These are phyloP conservation scores for Calliopum simillimum DNA, from an alignment of 2,888 invertebrate species.

Conservation along the genomic window DNA sequence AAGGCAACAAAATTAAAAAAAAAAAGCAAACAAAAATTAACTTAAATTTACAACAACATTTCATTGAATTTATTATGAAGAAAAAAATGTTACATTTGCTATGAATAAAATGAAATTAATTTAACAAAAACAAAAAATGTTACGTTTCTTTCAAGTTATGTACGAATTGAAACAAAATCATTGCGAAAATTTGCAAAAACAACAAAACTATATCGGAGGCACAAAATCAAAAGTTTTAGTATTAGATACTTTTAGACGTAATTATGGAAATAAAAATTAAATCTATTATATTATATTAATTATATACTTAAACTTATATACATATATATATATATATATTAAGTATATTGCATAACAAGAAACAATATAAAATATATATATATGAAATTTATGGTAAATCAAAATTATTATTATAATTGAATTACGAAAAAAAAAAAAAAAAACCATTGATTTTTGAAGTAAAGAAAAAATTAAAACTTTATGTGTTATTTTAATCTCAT, in stretches of 20 bases:
- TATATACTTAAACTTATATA: conserved; percentile 32
- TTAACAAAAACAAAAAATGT: conserved; percentile 22
- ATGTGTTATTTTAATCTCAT: conserved; percentile 49
- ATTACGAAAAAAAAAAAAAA: conserved; percentile 32
- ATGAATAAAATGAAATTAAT: conserved; percentile 6
- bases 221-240: conserved; percentile 56
- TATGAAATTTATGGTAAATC: conserved; percentile 28
- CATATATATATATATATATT: conserved; percentile 8
- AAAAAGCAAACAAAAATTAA: conserved; percentile 37
- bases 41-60: conserved; percentile 44
- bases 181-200: conserved; percentile 9
- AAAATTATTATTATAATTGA: conserved; percentile 23
- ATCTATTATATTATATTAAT: conserved; percentile 25
- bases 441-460: conserved; percentile 40
- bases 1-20: conserved; percentile 7
- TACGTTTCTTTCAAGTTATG: conserved; percentile 25
- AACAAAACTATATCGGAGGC: conserved; percentile 54
- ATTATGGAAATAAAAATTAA: conserved; percentile 42
- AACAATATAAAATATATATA: neutral
- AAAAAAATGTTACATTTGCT: conserved; percentile 32
- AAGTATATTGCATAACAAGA: neutral
- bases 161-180: conserved; percentile 30
- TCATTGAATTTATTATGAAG: conserved; percentile 39
- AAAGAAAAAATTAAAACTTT: conserved; percentile 40
- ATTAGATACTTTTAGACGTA: conserved; percentile 49